These are phyloP conservation scores for Entomobrya proxima DNA, from an alignment of 2,888 invertebrate species.

Conservation along the genomic window DNA sequence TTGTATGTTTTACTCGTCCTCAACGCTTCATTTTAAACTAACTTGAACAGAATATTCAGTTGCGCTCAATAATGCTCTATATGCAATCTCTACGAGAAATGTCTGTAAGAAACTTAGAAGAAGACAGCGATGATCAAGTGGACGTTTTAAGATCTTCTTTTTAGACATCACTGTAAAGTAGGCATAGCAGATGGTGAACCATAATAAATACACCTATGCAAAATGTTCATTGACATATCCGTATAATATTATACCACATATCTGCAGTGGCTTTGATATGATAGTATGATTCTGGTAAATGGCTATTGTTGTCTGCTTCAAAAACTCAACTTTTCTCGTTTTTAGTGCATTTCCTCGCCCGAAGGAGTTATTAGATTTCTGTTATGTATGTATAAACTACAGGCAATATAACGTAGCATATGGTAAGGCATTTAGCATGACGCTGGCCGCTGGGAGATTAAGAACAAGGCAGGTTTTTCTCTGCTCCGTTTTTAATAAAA, in stretches of 20 bases:
- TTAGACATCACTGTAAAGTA: neutral
- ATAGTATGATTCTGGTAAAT: neutral
- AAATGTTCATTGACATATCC: slow-evolving; percentile 49
- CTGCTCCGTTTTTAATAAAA: neutral
- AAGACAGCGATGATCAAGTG: too few species aligned
- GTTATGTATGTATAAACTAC: slow-evolving; percentile 1
- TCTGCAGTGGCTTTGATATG: neutral
- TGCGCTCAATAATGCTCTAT: too few species aligned
- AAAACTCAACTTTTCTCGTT: slow-evolving; percentile 31
- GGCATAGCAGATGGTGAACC: neutral
- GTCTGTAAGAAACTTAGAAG: too few species aligned
- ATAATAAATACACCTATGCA: slow-evolving; percentile 29
- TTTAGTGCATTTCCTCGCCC: slow-evolving; percentile 58
- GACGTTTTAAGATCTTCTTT: neutral
- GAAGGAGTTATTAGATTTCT: slow-evolving; percentile 58
- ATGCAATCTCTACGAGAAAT: too few species aligned
- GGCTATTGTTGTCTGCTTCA: slow-evolving; percentile 8
- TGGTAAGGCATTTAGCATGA: neutral
- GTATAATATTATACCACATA: neutral
- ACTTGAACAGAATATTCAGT: too few species aligned
- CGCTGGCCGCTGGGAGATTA: slow-evolving; percentile 10
- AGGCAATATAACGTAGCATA: too few species aligned
- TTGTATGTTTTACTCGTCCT: too few species aligned
- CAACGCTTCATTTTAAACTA: too few species aligned
- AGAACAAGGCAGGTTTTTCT: neutral